Evolutionary conservation across 2,797 vertebrate genomes (phyloP).

Genomic region (Phoeniculus purpureus): DNA sequence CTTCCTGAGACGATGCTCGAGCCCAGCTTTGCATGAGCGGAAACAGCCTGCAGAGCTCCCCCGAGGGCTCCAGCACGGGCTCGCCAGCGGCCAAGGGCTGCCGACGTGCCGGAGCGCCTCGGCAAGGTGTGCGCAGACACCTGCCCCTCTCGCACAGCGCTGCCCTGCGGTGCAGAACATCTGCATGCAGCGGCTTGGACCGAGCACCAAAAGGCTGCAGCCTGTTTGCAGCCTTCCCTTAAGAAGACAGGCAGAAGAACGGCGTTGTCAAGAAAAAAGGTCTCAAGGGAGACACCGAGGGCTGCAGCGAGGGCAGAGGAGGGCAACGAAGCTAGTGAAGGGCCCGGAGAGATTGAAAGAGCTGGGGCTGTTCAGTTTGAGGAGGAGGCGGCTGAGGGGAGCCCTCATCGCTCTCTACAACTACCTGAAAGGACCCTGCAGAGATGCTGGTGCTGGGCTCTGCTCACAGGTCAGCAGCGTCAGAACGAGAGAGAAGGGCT

Average conservation of each 20-base stretch:
- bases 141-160: not conserved
- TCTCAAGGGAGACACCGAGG: too few species aligned
- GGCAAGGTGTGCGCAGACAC: not conserved
- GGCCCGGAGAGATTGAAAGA: too few species aligned
- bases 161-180: not conserved
- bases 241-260: not conserved
- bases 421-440: too few species aligned
- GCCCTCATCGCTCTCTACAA: too few species aligned
- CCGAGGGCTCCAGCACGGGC: rapidly evolving
- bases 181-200: not conserved
- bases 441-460: too few species aligned
- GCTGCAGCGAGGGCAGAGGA: too few species aligned
- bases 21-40: rapidly evolving
- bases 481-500: too few species aligned
- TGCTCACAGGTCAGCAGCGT: too few species aligned
- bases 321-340: too few species aligned
- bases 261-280: too few species aligned
- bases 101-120: not conserved
- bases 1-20: not conserved
- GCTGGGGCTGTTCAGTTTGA: too few species aligned
- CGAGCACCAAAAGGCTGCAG: not conserved
- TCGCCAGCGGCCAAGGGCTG: not conserved
- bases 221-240: not conserved
- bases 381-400: too few species aligned
- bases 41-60: not conserved